Conservation (phyloP, 2,797 vertebrate genomes). For the Cyprinodon diabolis region DNA sequence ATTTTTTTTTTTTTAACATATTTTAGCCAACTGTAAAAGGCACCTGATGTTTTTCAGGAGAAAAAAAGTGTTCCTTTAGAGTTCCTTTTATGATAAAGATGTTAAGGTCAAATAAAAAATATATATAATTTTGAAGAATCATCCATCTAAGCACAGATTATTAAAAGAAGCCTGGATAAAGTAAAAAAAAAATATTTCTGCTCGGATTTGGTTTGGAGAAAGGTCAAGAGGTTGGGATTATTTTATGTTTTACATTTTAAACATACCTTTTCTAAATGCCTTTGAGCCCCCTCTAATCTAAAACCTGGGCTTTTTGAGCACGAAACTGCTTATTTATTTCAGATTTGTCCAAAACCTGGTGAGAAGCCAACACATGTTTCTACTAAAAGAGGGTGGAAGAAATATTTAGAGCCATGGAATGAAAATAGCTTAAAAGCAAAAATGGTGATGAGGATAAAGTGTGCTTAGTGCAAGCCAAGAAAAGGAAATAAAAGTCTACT, state of each 20-base stretch:
- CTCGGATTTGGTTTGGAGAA: not conserved
- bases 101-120: too few relatives aligned
- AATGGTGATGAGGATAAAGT: not conserved
- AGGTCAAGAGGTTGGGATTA: not conserved
- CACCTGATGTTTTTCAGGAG: too few relatives aligned
- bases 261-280: not conserved
- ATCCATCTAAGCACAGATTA: not conserved
- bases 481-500: conserved; percentile 32
- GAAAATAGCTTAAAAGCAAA: conserved; percentile 27
- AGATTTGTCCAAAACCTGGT: conserved; percentile 22
- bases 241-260: conserved; percentile 9
- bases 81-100: too few relatives aligned
- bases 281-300: not conserved
- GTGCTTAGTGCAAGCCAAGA: not conserved
- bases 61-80: too few relatives aligned
- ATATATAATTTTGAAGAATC: not conserved
- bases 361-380: conserved; percentile 49
- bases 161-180: not conserved
- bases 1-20: too few relatives aligned
- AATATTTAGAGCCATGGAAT: conserved; percentile 39
- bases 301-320: not conserved
- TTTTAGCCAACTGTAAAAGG: too few relatives aligned
- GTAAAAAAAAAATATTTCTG: not conserved
- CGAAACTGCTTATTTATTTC: not conserved
- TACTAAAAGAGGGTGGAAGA: conserved; percentile 27